phyloP scores from a whole-genome alignment of 2,113 vertebrate species.

The Gulo gulo region DNA sequence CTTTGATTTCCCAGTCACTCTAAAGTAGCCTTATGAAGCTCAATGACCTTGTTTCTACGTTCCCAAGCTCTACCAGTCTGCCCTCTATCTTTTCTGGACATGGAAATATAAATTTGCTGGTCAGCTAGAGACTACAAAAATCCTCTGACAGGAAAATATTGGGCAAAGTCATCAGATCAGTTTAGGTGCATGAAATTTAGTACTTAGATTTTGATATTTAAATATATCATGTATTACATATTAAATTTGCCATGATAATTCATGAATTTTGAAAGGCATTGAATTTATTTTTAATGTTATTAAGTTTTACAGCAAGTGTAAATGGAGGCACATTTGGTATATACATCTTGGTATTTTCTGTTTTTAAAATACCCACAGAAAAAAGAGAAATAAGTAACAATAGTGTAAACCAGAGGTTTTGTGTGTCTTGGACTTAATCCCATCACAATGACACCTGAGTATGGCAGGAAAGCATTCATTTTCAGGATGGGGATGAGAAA shows the following conservation, averaged over 20 bases:
- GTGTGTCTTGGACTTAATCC: background rate
- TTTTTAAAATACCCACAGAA: background rate
- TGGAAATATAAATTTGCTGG: background rate
- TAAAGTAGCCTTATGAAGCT: background rate
- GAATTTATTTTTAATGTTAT: background rate
- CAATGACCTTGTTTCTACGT: background rate
- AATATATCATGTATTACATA: background rate
- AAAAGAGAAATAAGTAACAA: background rate
- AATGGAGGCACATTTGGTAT: background rate
- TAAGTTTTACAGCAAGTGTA: background rate
- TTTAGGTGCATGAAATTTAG: background rate
- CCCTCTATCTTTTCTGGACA: background rate
- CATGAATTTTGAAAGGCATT: background rate
- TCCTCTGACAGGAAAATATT: background rate
- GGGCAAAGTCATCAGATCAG: background rate
- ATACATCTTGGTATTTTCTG: background rate
- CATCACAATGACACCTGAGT: background rate
- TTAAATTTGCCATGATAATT: background rate
- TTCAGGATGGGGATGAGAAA: background rate
- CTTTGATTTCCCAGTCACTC: background rate
- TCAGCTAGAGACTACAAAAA: background rate
- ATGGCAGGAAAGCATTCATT: background rate
- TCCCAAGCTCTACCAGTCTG: background rate
- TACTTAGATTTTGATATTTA: background rate
- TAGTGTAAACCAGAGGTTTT: background rate